phyloP scores from a whole-genome alignment of 2,888 invertebrate species.

The Ornithoptera alexandrae region DNA sequence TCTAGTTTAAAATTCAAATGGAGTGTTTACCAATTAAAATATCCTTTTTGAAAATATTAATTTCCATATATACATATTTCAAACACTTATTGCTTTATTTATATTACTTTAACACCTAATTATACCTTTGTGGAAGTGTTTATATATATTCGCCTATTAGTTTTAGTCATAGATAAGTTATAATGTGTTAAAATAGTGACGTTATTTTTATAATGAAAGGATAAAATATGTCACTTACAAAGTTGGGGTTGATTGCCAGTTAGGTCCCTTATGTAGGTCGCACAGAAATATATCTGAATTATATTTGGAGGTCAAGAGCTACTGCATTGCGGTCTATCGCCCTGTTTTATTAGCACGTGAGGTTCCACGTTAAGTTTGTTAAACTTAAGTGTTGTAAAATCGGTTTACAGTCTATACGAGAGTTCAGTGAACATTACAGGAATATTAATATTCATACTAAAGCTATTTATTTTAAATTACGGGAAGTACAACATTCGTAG shows the following conservation, averaged over 20 bases:
- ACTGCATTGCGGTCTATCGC: constrained; percentile 32
- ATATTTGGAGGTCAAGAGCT: constrained; percentile 31
- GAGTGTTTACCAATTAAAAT: too few relatives aligned
- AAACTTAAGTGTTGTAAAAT: constrained; percentile 10
- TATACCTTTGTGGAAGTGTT: too few relatives aligned
- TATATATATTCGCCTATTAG: not conserved
- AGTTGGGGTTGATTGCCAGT: not conserved
- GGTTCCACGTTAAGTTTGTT: constrained; percentile 16
- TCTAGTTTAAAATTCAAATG: too few relatives aligned
- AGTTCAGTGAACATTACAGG: not conserved
- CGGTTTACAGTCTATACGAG: constrained; percentile 4
- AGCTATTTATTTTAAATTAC: too few relatives aligned
- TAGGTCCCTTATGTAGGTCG: constrained; percentile 5
- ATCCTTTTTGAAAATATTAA: too few relatives aligned
- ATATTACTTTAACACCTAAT: too few relatives aligned
- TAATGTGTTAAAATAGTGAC: not conserved
- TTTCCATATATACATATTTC: too few relatives aligned
- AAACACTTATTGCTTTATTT: too few relatives aligned
- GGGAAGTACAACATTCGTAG: too few relatives aligned
- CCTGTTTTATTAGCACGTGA: constrained; percentile 25
- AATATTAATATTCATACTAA: constrained; percentile 9
- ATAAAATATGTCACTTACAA: constrained; percentile 1
- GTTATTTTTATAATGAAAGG: not conserved
- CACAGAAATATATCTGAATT: constrained; percentile 30
- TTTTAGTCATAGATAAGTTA: not conserved